phyloP scores from a whole-genome alignment of 2,113 vertebrate species.

The Rhodinocichla rosea region DNA sequence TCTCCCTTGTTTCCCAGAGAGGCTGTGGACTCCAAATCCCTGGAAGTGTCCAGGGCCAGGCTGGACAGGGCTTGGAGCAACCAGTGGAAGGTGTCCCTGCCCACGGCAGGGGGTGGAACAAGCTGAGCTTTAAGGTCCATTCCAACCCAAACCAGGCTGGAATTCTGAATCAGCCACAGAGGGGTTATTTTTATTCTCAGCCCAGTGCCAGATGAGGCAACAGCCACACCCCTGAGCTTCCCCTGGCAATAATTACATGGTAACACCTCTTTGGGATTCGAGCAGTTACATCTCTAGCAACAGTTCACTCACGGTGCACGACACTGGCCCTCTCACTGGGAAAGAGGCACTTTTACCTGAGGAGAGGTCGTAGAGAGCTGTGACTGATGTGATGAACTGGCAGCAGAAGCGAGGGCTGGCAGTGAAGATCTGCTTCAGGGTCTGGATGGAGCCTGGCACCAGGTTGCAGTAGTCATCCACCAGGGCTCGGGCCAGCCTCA shows the following conservation, averaged over 20 bases:
- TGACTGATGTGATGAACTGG: slow-evolving; percentile 93
- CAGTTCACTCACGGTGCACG: not conserved
- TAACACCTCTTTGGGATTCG: not conserved
- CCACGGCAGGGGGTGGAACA: not conserved
- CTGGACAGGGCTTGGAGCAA: not conserved
- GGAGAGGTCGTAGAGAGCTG: slow-evolving; percentile 89
- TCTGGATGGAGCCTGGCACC: slow-evolving; percentile 89
- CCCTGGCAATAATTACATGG: not conserved
- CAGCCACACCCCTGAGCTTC: not conserved
- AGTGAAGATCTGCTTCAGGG: slow-evolving; percentile 86
- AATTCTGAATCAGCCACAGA: not conserved
- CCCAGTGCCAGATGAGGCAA: not conserved
- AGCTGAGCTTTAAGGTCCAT: not conserved
- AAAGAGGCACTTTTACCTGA: slow-evolving; percentile 74
- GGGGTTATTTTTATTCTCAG: not conserved
- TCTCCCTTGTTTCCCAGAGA: not conserved
- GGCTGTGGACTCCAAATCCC: not conserved
- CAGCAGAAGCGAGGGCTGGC: slow-evolving; percentile 97
- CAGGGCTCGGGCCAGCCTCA: slow-evolving; percentile 86
- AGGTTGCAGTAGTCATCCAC: slow-evolving; percentile 95
- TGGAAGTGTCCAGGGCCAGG: not conserved
- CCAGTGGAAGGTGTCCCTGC: not conserved
- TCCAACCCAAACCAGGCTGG: not conserved
- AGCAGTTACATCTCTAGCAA: not conserved
- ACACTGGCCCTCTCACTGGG: not conserved